Evolutionary conservation across 2,888 invertebrate genomes (phyloP).

Genomic region (Sepiola atlantica): DNA sequence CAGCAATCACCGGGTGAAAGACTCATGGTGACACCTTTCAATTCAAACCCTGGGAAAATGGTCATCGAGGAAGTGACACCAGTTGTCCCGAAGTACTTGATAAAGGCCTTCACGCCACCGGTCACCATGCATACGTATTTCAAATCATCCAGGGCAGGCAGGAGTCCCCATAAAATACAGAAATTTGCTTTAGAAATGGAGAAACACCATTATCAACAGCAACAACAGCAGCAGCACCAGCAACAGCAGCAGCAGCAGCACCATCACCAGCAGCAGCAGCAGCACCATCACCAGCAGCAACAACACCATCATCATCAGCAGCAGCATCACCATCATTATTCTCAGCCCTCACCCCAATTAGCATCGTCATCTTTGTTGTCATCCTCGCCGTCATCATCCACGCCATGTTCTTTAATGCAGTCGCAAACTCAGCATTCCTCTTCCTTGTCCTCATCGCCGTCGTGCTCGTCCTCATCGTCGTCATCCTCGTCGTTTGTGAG

Average conservation of each 20-base stretch:
- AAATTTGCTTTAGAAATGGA: background rate
- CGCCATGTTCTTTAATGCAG: background rate
- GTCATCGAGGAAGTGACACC: constrained; percentile 53
- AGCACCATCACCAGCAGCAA: background rate
- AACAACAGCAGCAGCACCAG: background rate
- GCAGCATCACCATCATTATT: background rate
- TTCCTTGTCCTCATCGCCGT: background rate
- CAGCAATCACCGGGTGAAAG: background rate
- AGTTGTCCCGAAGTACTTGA: constrained; percentile 60
- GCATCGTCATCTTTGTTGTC: background rate
- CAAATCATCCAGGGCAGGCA: constrained; percentile 54
- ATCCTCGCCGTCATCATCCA: background rate
- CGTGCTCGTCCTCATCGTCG: background rate
- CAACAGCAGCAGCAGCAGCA: no score
- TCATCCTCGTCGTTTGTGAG: background rate
- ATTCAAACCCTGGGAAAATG: background rate
- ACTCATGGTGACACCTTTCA: background rate
- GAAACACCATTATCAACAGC: background rate
- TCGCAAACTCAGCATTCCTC: constrained; percentile 21
- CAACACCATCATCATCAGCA: background rate
- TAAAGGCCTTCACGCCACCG: constrained; percentile 68
- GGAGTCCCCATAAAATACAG: constrained; percentile 44
- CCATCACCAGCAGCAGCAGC: background rate
- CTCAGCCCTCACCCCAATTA: background rate
- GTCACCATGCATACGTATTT: constrained; percentile 71